Conservation (phyloP, 2,113 vertebrate species). For the Azemiops feae region DNA sequence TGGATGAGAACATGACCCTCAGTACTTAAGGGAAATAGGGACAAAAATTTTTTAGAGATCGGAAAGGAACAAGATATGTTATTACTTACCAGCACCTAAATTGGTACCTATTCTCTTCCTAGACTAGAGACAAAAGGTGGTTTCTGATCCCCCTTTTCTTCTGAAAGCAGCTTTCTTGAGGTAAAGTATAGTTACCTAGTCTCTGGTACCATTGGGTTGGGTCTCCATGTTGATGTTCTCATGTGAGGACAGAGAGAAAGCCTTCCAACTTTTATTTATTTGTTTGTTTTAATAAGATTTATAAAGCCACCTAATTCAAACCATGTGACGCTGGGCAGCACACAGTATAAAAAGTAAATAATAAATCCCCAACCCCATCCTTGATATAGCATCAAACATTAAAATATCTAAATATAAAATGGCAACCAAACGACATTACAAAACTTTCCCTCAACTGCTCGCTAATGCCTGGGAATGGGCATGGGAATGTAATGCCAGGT, state of each 20-base stretch:
- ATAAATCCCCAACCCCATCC: too few relatives aligned
- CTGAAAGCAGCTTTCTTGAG: neutral
- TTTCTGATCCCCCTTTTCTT: neutral
- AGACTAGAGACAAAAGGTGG: neutral
- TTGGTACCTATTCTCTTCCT: neutral
- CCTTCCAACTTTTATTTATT: neutral
- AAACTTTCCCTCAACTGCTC: neutral
- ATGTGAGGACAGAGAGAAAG: neutral
- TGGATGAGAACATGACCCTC: conserved; percentile 3
- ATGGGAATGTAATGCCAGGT: neutral
- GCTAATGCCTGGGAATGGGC: neutral
- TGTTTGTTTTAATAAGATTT: neutral
- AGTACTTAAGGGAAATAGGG: conserved; percentile 16
- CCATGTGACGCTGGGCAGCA: neutral
- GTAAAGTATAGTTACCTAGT: neutral
- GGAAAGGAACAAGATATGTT: neutral
- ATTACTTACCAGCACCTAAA: neutral
- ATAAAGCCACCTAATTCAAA: neutral
- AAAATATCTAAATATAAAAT: too few relatives aligned
- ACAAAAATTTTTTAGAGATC: neutral
- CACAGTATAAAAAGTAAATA: too few relatives aligned
- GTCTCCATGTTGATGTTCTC: neutral
- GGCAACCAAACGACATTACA: too few relatives aligned
- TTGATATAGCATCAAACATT: too few relatives aligned
- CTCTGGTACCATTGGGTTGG: neutral